Base-by-base conservation (phyloP, 2,888 invertebrate genomes). In the Athalia circularis region DNA sequence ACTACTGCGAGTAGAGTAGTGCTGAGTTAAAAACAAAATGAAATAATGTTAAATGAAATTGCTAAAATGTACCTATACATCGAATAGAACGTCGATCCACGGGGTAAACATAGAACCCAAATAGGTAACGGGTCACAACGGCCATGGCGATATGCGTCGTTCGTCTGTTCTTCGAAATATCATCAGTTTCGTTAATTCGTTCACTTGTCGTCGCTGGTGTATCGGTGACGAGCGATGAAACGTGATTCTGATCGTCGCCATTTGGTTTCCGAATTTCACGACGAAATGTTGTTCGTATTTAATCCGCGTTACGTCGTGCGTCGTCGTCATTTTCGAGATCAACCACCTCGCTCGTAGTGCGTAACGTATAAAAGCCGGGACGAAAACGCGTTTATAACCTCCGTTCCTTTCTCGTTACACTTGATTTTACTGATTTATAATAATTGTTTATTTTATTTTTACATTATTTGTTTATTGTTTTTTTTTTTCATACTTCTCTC, bases 241-340 rank as follows among this genome's bases (percentile, higher is more conserved):
- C 15, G 43, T 0, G 5, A 29, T 15, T 29, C 29, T 13, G 1
- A 62, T 29, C 15, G 7, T 29, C 15, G 67, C 67, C 52, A 68
- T 61, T n/a, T 68, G 29, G 68, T 52, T 68, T 43, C 43, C 15
- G 11, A 47, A 15, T 62, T 8, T 62, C 1, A 4, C 47, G 57
- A 72, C 47, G 47, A 59, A 47, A 72, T 72, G 72, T 72, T 13
- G 4, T 15, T 72, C 72, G 47, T 72, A 7, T 50, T 54, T 47
- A n/a, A 6, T 59, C 15, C 72, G 72, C 59, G 59, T n/a, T 11
- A 29, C 29, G 2, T 29, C 54, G 13, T 57, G 57, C 59, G 72
- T 7, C 0, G 72, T 7, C 0, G 29, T 57, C 13, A 13, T 59
- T 47, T 59, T 47, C 15, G 13, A 45, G 13, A 15, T 59, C 72